Conservation (phyloP, 2,888 invertebrate species). For the Latrodectus hesperus region DNA sequence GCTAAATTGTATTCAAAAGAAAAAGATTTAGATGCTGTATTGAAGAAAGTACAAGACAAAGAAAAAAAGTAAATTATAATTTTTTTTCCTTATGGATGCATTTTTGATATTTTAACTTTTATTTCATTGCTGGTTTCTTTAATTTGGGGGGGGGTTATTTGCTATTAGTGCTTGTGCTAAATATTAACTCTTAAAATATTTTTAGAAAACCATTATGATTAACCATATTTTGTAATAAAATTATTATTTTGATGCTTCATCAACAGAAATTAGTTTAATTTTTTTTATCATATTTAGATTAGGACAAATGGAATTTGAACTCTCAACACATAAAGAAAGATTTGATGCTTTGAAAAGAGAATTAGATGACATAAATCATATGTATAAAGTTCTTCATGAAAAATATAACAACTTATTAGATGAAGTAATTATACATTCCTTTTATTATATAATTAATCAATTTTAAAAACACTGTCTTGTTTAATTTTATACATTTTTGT, state of each 20-base stretch:
- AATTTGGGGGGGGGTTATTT: no score
- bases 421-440: constrained; percentile 24
- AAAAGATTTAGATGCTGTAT: constrained; percentile 15
- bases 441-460: not conserved
- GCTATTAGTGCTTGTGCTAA: not conserved
- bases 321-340: constrained; percentile 24
- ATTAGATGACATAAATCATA: constrained; percentile 35
- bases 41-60: constrained; percentile 22
- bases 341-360: constrained; percentile 22
- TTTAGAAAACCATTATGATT: not conserved
- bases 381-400: constrained; percentile 27
- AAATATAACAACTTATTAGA: constrained; percentile 50
- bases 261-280: not conserved
- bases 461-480: not conserved
- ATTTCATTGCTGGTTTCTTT: no score
- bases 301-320: constrained; percentile 10
- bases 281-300: constrained; percentile 19
- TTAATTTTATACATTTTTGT: no score
- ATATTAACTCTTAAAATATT: not conserved
- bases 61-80: constrained; percentile 37
- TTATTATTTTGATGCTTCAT: not conserved
- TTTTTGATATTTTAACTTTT: no score
- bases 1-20: constrained; percentile 37
- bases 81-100: no score
- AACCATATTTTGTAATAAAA: not conserved